Evolutionary conservation across 2,888 invertebrate species (phyloP), one percentile per base, ranked within the genome.

Genomic region (Rhogogaster chlorosoma): DNA sequence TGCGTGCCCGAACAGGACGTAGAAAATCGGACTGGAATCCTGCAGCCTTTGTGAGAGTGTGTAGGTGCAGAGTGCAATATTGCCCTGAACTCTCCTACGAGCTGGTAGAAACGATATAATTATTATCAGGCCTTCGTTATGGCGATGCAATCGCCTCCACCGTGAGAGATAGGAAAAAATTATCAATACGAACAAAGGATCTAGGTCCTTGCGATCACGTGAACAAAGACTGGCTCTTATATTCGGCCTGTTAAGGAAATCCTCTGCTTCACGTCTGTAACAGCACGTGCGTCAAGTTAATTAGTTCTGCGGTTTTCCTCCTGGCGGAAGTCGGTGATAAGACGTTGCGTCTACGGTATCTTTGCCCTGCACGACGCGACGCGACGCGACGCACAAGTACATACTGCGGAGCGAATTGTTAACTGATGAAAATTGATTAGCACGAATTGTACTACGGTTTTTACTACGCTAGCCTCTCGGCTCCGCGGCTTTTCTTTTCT

Each of bases 1-100:
- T 71, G 38, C 64, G 84, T 49, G 84, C 71, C 84, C 83, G 61
- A 75, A 80, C 83, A 83, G 83, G 86, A 87, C 85, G 87, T 86
- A 83, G 84, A 86, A 86, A 87, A 86, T 85, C 85, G 75, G 84
- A 87, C 86, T 85, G 78, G 85, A 83, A 83, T 83, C 70, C 83
- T 70, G 83, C 53, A 42, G 32, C 67, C 83, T 83, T 49, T 42
- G 80, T 12, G 38, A 80, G 32, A 26, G 61, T 61, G 83, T 83
- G 83, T 83, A 49, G 67, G 67, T 83, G 83, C 61, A 77, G 36
- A 38, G 67, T 45, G 83, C 26, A 70, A 67, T 83, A 83, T 83
- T 29, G 83, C 83, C 83, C 83, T 83, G 83, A 70, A 83, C 83
- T 83, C 83, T 83, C 83, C 67, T 67, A 67, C 67, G 67, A 83